Percentiles rank a stretch among this genome's conserved stretches.
phyloP scores from a whole-genome alignment of 1,140 invertebrate genomes.

The Holotrichia oblita region DNA sequence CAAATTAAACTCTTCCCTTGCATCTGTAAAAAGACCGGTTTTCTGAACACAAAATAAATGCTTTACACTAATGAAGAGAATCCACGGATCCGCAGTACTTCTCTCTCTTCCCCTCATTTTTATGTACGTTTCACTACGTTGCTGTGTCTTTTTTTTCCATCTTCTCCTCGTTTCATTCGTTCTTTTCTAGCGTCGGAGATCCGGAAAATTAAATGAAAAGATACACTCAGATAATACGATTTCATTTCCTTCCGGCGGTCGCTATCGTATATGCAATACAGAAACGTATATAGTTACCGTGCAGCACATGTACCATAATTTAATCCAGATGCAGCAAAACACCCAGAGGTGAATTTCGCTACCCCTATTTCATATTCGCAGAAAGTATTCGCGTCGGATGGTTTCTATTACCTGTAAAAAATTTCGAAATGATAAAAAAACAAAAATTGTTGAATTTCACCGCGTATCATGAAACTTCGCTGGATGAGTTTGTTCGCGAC shows the following conservation, averaged over 20 bases:
- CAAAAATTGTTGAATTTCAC: no score
- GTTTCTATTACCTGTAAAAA: background rate
- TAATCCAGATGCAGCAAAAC: background rate
- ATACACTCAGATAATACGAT: slow-evolving; percentile 1
- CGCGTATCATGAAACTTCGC: no score
- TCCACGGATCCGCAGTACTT: background rate
- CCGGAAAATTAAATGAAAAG: slow-evolving; percentile 20
- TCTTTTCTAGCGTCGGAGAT: background rate
- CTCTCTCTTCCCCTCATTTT: background rate
- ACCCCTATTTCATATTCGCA: background rate
- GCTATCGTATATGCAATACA: background rate
- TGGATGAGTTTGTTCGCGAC: no score
- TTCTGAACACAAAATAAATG: slow-evolving; percentile 3
- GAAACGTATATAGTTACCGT: background rate
- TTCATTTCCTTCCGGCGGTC: background rate
- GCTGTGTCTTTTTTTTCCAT: background rate
- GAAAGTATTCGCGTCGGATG: background rate
- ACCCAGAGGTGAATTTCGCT: background rate
- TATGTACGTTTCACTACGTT: slow-evolving; percentile 3
- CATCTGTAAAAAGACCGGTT: background rate
- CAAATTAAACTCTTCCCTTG: slow-evolving; percentile 10
- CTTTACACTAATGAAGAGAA: slow-evolving; percentile 12
- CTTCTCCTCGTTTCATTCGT: background rate
- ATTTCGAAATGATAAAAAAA: no score
- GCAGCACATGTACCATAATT: background rate